phyloP scores from a whole-genome alignment of 2,888 invertebrate genomes.

The Sisyra nigra region DNA sequence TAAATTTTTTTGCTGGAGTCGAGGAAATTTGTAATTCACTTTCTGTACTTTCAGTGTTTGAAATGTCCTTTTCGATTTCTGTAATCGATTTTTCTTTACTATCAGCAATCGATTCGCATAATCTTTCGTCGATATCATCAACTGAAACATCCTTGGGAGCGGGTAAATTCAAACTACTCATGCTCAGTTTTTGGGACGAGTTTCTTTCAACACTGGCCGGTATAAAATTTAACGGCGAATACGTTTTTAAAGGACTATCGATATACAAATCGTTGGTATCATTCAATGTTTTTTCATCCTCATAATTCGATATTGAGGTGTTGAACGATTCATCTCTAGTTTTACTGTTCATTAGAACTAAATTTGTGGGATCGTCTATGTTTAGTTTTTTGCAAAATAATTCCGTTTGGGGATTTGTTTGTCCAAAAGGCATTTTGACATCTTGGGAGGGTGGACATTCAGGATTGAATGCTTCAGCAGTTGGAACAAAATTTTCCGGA shows the following conservation, averaged over 20 bases:
- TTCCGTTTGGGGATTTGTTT: conserved; percentile 52
- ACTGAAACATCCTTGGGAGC: conserved; percentile 16
- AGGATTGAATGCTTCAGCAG: conserved; percentile 45
- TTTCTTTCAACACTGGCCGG: conserved; percentile 13
- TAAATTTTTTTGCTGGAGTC: conserved; percentile 23
- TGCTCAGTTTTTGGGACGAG: conserved; percentile 9
- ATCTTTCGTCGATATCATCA: not conserved
- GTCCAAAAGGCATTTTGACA: conserved; percentile 30
- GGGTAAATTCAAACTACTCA: conserved; percentile 18
- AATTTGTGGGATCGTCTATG: conserved; percentile 66
- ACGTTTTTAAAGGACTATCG: not conserved
- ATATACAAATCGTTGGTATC: not conserved
- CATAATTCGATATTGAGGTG: not conserved
- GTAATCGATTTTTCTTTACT: conserved; percentile 1
- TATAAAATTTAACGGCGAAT: conserved; percentile 6
- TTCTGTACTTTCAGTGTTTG: conserved; percentile 5
- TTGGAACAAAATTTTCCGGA: conserved; percentile 63
- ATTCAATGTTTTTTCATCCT: conserved; percentile 2
- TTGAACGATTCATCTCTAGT: conserved; percentile 13
- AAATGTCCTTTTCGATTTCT: conserved; percentile 3
- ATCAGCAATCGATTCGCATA: not conserved
- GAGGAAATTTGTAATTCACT: conserved; percentile 7
- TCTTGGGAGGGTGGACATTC: conserved; percentile 19
- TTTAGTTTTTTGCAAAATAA: conserved; percentile 48
- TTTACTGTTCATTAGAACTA: conserved; percentile 33